Evolutionary conservation across 2,888 invertebrate species (phyloP), one percentile per base, ranked within the genome.

Genomic region (Steinernema scapterisci): DNA sequence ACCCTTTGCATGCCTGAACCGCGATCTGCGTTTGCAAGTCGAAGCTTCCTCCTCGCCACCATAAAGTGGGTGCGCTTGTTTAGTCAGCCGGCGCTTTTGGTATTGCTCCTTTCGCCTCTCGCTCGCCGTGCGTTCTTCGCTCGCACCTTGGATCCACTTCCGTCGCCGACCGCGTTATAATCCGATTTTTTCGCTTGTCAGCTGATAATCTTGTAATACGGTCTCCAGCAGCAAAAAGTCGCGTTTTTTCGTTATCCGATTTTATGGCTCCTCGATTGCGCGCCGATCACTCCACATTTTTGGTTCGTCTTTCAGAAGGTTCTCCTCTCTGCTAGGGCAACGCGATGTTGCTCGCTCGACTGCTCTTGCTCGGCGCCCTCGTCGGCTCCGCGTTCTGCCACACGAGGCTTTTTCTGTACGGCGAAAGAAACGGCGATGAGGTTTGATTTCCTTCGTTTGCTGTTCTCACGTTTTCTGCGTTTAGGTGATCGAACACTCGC

Each of bases 361-460:
- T 63, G 31, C 63, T 63, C 63, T 31, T 63, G 63, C n/a, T 63
- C 63, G 63, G 63, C 31, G 63, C n/a, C 31, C 63, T 63, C 31
- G 25, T 63, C 2, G 63, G 31, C 63, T 5, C 63, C 7, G 63
- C 63, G 31, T 16, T 63, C 63, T 25, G 63, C 63, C 27, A 63
- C 63, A 63, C 63, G 31, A 63, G 63, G 63, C 63, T 63, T 16
- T 63, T 63, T 31, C 27, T 31, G n/a, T 63, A 63, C 38, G 63
- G 63, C 13, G 63, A 63, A 25, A 63, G 31, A 27, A 63, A 63
- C 63, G 63, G 63, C 21, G 63, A 63, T 13, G 27, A 48, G 48
- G 48, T 48, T 7, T 13, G 7, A 16, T 48, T n/a, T n/a, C 13
- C 13, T 13, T 48, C 6, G 48, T 48, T n/a, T n/a, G 5, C 3